phyloP scores from a whole-genome alignment of 2,888 invertebrate species.

The Xestia c-nigrum region DNA sequence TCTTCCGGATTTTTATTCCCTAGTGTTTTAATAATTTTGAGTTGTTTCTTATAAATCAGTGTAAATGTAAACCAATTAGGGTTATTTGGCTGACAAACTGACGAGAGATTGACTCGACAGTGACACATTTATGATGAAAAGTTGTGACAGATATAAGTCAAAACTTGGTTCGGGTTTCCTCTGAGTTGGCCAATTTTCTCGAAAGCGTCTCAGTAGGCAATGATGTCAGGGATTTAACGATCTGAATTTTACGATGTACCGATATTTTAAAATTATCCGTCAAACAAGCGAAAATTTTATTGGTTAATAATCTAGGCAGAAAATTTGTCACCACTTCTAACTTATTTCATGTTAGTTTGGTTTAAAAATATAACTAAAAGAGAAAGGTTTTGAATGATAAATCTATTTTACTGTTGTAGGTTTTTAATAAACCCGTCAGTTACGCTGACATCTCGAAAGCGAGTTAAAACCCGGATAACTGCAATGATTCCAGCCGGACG shows the following conservation, averaged over 20 bases:
- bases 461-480: conserved; percentile 51
- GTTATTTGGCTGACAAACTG: conserved; percentile 38
- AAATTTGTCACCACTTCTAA: conserved; percentile 3
- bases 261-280: conserved; percentile 60
- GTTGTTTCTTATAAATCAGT: not conserved
- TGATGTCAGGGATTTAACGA: conserved; percentile 69
- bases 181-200: conserved; percentile 71
- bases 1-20: not conserved
- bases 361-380: conserved; percentile 18
- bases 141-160: conserved; percentile 61
- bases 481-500: conserved; percentile 55
- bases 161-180: conserved; percentile 65
- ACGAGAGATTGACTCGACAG: conserved; percentile 41
- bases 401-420: conserved; percentile 19
- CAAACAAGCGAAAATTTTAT: conserved; percentile 51
- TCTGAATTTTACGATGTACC: conserved; percentile 62
- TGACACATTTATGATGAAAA: conserved; percentile 56
- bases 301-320: conserved; percentile 37
- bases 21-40: not conserved
- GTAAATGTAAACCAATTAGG: conserved; percentile 39
- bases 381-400: conserved; percentile 18
- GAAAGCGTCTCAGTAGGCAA: conserved; percentile 71
- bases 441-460: conserved; percentile 43
- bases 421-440: conserved; percentile 50
- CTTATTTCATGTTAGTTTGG: not conserved